Percentiles rank a stretch among this genome's conserved stretches.
Conservation (phyloP, 2,888 invertebrate species). For the Mythimna albipuncta region DNA sequence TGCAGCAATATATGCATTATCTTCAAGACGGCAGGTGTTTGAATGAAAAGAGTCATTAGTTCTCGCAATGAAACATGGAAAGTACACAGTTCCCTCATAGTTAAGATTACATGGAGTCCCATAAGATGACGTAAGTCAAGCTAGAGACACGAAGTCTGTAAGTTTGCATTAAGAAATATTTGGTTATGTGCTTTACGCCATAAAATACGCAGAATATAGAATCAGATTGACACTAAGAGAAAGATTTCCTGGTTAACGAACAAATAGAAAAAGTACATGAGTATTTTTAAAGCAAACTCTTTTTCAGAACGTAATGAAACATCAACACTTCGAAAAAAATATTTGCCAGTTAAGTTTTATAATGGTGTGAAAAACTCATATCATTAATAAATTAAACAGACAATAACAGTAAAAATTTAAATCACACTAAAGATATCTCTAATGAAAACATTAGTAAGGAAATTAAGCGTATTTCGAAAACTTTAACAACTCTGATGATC, state of each 20-base stretch:
- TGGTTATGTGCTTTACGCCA: not conserved
- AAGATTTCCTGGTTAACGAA: not conserved
- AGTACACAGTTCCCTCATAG: slow-evolving; percentile 4
- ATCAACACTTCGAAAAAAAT: not conserved
- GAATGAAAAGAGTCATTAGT: slow-evolving; percentile 21
- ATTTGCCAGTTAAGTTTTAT: not conserved
- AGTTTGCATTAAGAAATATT: slow-evolving; percentile 25
- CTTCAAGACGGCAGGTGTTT: slow-evolving; percentile 31
- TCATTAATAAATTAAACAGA: slow-evolving; percentile 39
- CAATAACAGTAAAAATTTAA: slow-evolving; percentile 24
- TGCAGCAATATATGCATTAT: slow-evolving; percentile 44
- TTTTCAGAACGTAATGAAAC: not conserved
- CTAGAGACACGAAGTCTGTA: slow-evolving; percentile 11
- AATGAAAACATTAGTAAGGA: slow-evolving; percentile 39
- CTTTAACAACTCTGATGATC: slow-evolving; percentile 29
- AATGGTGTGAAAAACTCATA: slow-evolving; percentile 40
- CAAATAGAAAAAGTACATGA: not conserved
- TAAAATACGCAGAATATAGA: not conserved
- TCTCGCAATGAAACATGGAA: slow-evolving; percentile 19
- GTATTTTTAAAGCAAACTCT: not conserved
- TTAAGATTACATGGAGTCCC: slow-evolving; percentile 5
- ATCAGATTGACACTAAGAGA: not conserved
- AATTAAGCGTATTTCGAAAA: slow-evolving; percentile 40
- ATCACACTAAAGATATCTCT: slow-evolving; percentile 33
- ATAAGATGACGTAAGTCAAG: slow-evolving; percentile 27